phyloP scores from a whole-genome alignment of 1,140 invertebrate genomes.

The Micrasema minimum region DNA sequence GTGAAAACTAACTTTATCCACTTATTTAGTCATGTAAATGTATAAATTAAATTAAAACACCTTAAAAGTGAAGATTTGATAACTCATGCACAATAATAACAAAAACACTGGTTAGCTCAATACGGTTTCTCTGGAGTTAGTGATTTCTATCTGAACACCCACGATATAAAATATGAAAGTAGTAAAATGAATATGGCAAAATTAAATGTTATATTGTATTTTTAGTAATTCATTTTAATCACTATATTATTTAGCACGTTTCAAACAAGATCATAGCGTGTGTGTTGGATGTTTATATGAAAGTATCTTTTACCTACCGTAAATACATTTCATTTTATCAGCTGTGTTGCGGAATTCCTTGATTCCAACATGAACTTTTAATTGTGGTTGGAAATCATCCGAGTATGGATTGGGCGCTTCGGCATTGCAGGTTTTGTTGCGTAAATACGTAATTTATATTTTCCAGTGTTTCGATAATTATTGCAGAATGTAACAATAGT shows the following conservation, averaged over 20 bases:
- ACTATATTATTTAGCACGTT: neutral
- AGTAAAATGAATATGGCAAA: neutral
- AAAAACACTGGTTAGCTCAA: neutral
- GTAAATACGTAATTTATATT: neutral
- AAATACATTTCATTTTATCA: conserved; percentile 41
- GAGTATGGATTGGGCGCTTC: conserved; percentile 30
- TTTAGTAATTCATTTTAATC: neutral
- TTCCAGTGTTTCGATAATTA: too few relatives aligned
- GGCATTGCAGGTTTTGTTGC: neutral
- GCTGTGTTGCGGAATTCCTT: conserved; percentile 31
- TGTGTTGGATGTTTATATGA: neutral
- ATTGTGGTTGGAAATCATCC: conserved; percentile 33
- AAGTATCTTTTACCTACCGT: conserved; percentile 21
- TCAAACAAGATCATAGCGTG: neutral
- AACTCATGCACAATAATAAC: too few relatives aligned
- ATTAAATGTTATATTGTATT: neutral
- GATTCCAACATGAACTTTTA: conserved; percentile 33
- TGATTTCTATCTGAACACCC: neutral
- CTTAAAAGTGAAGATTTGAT: too few relatives aligned
- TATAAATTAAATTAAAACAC: neutral
- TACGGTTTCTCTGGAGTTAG: neutral
- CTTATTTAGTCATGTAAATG: neutral
- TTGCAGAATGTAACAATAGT: too few relatives aligned
- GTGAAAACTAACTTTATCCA: too few relatives aligned
- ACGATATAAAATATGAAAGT: neutral